Conservation (phyloP, 2,113 vertebrate genomes). For the Clarias magur region DNA sequence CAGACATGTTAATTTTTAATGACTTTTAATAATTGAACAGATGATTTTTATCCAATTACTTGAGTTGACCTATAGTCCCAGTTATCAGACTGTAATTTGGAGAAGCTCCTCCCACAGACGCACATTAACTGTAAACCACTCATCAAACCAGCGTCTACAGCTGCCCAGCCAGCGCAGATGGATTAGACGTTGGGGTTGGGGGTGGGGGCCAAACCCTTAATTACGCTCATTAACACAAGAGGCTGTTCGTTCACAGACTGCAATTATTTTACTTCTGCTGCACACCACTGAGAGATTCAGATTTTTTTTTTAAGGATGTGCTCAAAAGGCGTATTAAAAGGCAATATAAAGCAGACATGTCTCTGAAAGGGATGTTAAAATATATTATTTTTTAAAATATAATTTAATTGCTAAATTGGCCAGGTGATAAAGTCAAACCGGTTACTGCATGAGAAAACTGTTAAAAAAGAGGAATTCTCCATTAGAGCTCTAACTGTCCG, state of each 20-base stretch:
- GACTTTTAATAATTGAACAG: not conserved
- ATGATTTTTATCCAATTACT: too few species aligned
- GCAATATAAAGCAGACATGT: not conserved
- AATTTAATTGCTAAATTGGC: not conserved
- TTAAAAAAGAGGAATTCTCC: too few species aligned
- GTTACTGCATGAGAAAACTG: too few species aligned
- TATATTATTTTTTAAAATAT: too few species aligned
- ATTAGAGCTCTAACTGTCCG: not conserved
- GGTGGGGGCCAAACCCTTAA: not conserved
- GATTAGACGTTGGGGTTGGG: not conserved
- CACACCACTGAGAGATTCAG: not conserved
- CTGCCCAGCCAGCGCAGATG: not conserved
- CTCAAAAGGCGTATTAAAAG: not conserved
- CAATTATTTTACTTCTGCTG: slow-evolving; percentile 15
- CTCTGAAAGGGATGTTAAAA: not conserved
- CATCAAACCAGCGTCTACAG: not conserved
- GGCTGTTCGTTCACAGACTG: not conserved
- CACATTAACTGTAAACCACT: not conserved
- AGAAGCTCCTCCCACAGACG: not conserved
- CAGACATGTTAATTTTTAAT: not conserved
- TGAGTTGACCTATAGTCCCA: not conserved
- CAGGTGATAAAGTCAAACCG: not conserved
- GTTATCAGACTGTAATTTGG: not conserved
- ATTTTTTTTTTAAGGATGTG: not conserved
- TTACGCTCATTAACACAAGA: slow-evolving; percentile 5